phyloP scores from a whole-genome alignment of 2,888 invertebrate genomes.

The Watsonalla cultraria region DNA sequence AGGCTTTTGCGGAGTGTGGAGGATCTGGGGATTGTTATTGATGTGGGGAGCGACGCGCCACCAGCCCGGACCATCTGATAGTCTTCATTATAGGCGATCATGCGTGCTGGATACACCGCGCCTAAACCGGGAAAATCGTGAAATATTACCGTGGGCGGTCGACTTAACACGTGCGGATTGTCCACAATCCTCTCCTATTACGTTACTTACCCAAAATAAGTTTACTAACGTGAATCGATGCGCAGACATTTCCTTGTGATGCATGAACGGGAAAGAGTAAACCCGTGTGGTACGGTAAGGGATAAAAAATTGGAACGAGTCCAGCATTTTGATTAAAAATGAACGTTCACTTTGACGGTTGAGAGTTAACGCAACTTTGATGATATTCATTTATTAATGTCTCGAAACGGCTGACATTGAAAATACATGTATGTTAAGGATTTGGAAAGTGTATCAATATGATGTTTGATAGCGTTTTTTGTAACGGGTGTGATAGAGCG shows the following conservation, averaged over 20 bases:
- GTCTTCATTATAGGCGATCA: slow-evolving; percentile 64
- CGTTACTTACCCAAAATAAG: slow-evolving; percentile 35
- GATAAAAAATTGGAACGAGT: background rate
- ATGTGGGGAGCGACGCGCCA: slow-evolving; percentile 38
- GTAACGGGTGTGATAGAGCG: background rate
- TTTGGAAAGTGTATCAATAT: background rate
- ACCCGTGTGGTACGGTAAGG: background rate
- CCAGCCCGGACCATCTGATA: slow-evolving; percentile 45
- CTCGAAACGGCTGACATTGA: too few species aligned
- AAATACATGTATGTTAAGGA: too few species aligned
- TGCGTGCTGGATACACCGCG: slow-evolving; percentile 52
- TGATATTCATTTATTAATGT: too few species aligned
- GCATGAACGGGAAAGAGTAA: background rate
- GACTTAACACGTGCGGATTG: slow-evolving; percentile 50
- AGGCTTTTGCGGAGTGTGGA: slow-evolving; percentile 50
- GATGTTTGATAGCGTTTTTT: background rate
- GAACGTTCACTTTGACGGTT: background rate
- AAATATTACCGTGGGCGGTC: slow-evolving; percentile 44
- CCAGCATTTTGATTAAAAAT: background rate
- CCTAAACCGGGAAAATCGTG: slow-evolving; percentile 50
- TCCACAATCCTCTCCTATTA: slow-evolving; percentile 41
- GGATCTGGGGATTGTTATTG: slow-evolving; percentile 67
- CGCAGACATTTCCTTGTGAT: slow-evolving; percentile 6
- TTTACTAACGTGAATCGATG: slow-evolving; percentile 31
- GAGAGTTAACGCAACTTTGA: background rate